Percentiles rank a stretch among this genome's conserved stretches.
These are phyloP conservation scores for Allenopithecus nigroviridis DNA, from an alignment of 2,797 vertebrate species.

Conservation along the genomic window DNA sequence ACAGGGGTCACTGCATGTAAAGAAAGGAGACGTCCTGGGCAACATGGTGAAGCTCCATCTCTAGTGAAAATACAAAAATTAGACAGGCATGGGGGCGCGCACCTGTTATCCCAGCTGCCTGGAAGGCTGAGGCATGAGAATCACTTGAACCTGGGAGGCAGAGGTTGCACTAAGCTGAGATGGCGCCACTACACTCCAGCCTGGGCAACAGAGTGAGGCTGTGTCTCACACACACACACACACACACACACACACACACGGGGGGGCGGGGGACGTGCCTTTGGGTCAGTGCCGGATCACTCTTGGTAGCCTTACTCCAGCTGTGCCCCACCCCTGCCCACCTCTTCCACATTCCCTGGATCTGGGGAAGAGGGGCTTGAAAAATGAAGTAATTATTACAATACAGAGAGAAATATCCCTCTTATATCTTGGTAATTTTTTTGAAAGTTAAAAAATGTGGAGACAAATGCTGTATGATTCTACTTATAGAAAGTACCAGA, in stretches of 20 bases:
- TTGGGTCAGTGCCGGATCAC: accelerated
- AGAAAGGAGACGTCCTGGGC: neutral
- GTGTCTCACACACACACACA: neutral
- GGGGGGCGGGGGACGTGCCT: no score
- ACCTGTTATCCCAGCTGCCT: neutral
- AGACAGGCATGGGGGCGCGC: accelerated
- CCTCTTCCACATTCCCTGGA: neutral
- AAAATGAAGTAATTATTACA: neutral
- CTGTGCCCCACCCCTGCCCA: accelerated
- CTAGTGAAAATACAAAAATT: neutral
- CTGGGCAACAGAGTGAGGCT: neutral
- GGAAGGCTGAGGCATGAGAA: neutral
- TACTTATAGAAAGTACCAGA: accelerated
- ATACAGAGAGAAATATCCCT: neutral
- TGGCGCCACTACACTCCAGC: neutral
- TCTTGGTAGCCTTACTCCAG: accelerated
- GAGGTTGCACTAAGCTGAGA: neutral
- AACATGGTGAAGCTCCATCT: neutral
- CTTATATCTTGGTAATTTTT: accelerated
- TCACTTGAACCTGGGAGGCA: neutral
- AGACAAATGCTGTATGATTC: accelerated
- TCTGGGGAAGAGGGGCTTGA: neutral
- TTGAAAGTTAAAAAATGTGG: neutral
- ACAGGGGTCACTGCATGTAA: accelerated
- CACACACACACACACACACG: no score